Conservation (phyloP, 2,888 invertebrate genomes). For the Trissoscelio sp. region DNA sequence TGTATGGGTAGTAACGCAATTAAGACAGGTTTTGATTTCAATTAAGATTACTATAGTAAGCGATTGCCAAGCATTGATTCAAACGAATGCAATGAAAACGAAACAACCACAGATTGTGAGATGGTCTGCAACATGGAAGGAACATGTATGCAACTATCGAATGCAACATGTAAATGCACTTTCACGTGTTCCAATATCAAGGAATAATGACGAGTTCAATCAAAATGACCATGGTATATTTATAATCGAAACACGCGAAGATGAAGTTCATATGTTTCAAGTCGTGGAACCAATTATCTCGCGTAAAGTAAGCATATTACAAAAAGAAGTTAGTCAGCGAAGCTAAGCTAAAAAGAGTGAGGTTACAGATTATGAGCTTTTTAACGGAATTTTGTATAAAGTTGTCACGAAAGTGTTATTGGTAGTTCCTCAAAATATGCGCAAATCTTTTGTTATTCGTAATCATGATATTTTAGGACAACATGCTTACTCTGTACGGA, state of each 20-base stretch:
- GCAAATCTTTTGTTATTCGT: not conserved
- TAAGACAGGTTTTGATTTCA: conserved; percentile 3
- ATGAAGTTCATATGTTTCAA: conserved; percentile 5
- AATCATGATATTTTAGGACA: conserved; percentile 46
- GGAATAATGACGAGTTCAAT: not conserved
- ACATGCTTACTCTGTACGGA: no score
- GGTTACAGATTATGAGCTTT: not conserved
- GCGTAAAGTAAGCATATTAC: not conserved
- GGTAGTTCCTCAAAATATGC: conserved; percentile 5
- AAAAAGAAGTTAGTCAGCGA: not conserved
- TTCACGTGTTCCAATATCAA: not conserved
- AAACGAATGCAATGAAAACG: not conserved
- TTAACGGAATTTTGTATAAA: conserved; percentile 2
- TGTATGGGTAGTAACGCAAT: conserved; percentile 8
- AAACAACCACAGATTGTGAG: not conserved
- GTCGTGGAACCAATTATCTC: not conserved
- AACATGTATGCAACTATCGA: no score
- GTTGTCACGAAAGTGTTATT: not conserved
- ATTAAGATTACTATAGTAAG: not conserved
- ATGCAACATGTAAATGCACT: conserved; percentile 13
- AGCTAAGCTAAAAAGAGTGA: not conserved
- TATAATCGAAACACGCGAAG: not conserved
- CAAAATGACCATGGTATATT: not conserved
- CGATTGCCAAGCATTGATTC: not conserved
- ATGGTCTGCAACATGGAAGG: not conserved